Conservation (phyloP, 2,888 invertebrate genomes). For the Tortricodes alternella region DNA sequence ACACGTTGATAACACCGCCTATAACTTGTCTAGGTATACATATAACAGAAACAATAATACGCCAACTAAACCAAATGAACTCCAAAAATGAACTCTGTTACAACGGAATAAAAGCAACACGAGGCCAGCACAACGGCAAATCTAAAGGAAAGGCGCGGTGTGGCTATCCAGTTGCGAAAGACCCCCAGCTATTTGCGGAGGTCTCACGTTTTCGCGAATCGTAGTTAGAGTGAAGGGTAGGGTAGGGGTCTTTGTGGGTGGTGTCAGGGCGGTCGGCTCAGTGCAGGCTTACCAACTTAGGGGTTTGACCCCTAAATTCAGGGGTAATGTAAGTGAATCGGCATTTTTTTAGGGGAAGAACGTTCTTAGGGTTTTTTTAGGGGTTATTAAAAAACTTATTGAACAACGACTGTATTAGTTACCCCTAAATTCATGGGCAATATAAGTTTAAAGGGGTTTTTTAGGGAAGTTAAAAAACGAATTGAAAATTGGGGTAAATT, state of each 20-base stretch:
- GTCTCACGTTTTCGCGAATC: neutral
- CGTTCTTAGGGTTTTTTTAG: too few relatives aligned
- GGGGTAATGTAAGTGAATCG: too few relatives aligned
- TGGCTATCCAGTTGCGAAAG: neutral
- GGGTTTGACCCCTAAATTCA: too few relatives aligned
- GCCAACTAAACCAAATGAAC: neutral
- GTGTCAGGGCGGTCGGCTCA: neutral
- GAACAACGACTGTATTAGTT: too few relatives aligned
- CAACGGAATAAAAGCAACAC: neutral
- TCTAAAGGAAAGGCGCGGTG: neutral
- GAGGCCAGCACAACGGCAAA: neutral
- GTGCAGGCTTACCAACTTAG: too few relatives aligned
- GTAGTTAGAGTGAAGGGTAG: slow-evolving; percentile 1
- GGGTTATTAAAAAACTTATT: too few relatives aligned
- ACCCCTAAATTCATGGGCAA: too few relatives aligned
- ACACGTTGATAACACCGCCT: slow-evolving; percentile 19
- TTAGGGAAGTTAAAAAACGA: too few relatives aligned
- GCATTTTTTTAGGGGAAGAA: too few relatives aligned
- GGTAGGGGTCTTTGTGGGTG: neutral
- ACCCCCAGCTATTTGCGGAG: slow-evolving; percentile 18
- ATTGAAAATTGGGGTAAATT: too few relatives aligned
- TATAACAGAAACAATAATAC: neutral
- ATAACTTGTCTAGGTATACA: slow-evolving; percentile 17
- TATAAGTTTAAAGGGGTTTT: too few relatives aligned
- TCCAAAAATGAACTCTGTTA: neutral